Evolutionary conservation across 1,140 invertebrate genomes (phyloP).

Genomic region (Apis laboriosa): DNA sequence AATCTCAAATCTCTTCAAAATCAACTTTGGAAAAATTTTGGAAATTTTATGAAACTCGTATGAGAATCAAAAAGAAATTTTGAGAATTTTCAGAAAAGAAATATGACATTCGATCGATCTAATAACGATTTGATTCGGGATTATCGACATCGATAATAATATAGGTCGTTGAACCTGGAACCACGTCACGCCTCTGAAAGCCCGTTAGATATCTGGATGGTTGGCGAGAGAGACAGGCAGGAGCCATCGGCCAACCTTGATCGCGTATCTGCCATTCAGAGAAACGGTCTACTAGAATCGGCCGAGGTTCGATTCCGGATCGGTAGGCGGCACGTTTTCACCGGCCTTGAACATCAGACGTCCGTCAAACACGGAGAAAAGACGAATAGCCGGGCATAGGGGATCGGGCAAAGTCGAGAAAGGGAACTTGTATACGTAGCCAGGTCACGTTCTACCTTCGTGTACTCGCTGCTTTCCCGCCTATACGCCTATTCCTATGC

Average conservation of each 20-base stretch:
- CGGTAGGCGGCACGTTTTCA: slow-evolving; percentile 27
- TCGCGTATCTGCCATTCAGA: slow-evolving; percentile 12
- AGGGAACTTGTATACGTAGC: slow-evolving; percentile 35
- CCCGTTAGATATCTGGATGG: slow-evolving; percentile 44
- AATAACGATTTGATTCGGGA: too few species aligned
- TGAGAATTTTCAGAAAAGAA: too few species aligned
- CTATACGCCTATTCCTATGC: slow-evolving; percentile 11
- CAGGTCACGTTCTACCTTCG: slow-evolving; percentile 61
- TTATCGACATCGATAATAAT: background rate
- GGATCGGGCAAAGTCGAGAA: slow-evolving; percentile 10
- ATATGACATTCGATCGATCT: too few species aligned
- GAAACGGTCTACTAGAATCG: slow-evolving; percentile 4
- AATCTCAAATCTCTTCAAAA: too few species aligned
- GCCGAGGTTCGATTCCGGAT: slow-evolving; percentile 16
- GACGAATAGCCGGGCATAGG: background rate
- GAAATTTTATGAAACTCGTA: too few species aligned
- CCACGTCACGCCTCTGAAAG: slow-evolving; percentile 43
- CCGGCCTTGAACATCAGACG: slow-evolving; percentile 45
- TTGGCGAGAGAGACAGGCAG: slow-evolving; percentile 31
- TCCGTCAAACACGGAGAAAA: slow-evolving; percentile 31
- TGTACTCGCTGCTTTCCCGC: slow-evolving; percentile 40
- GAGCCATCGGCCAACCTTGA: slow-evolving; percentile 34
- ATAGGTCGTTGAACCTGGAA: slow-evolving; percentile 32
- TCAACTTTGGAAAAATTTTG: too few species aligned
- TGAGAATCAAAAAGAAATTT: too few species aligned